Evolutionary conservation across 2,797 vertebrate genomes (phyloP).

Genomic region (Gymnopithys bicolor): DNA sequence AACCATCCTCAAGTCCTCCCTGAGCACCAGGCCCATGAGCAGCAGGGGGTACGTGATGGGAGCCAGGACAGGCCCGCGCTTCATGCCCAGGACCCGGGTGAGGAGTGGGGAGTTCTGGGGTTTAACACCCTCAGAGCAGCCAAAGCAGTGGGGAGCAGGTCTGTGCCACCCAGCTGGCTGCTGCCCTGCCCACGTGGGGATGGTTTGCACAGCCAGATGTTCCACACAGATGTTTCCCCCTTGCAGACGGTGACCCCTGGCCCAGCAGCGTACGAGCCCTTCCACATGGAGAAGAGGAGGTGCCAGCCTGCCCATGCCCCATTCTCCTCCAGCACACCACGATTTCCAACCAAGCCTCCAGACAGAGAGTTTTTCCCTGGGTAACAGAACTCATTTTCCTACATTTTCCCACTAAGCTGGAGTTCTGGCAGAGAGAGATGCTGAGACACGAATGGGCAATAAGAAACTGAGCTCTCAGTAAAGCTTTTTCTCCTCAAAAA

Average conservation of each 20-base stretch:
- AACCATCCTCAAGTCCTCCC: conserved; percentile 67
- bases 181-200: background rate
- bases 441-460: background rate
- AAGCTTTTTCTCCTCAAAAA: background rate
- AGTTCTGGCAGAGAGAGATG: background rate
- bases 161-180: background rate
- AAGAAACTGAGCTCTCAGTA: background rate
- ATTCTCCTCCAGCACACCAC: conserved; percentile 73
- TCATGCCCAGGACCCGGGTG: background rate
- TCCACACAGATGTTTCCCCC: background rate
- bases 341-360: conserved; percentile 55
- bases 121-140: background rate
- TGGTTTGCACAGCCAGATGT: background rate
- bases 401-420: background rate
- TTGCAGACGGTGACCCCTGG: conserved; percentile 71
- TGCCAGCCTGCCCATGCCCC: conserved; percentile 67
- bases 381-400: conserved; percentile 49
- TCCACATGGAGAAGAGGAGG: conserved; percentile 43
- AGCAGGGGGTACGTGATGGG: conserved; percentile 81
- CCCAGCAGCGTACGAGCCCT: conserved; percentile 81
- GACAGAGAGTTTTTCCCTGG: conserved; percentile 69
- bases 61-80: conserved; percentile 80
- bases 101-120: background rate
- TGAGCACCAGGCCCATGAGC: conserved; percentile 78
- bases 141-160: background rate